Evolutionary conservation across 2,888 invertebrate species (phyloP).

Genomic region (Cancer borealis): DNA sequence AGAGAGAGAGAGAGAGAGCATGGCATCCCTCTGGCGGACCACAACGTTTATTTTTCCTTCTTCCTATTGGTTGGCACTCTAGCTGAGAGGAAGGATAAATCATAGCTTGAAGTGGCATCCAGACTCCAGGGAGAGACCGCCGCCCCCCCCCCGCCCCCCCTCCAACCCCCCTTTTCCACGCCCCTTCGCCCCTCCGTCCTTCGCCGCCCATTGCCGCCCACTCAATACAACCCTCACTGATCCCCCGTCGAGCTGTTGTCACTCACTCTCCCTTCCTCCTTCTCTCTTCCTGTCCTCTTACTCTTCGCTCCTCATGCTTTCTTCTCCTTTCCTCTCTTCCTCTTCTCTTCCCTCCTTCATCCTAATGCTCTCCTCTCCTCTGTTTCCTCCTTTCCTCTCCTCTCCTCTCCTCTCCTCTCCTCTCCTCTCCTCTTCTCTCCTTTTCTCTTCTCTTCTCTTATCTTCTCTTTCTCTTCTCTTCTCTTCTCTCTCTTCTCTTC

Average conservation of each 20-base stretch:
- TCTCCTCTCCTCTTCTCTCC: neutral
- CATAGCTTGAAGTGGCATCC: neutral
- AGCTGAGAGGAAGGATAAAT: slow-evolving; percentile 24
- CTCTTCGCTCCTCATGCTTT: too few relatives aligned
- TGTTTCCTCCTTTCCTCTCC: neutral
- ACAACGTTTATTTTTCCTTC: neutral
- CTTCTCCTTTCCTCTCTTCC: neutral
- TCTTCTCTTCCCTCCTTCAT: neutral
- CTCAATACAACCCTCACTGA: neutral
- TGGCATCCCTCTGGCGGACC: neutral
- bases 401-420: neutral
- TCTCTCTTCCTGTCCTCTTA: neutral
- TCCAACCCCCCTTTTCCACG: neutral
- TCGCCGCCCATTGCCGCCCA: neutral
- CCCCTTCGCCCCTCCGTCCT: neutral
- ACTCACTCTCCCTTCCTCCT: neutral
- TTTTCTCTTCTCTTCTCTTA: neutral
- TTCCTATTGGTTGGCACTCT: slow-evolving; percentile 15
- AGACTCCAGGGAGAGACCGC: slow-evolving; percentile 4
- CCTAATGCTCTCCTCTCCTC: neutral
- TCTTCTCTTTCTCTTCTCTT: too few relatives aligned
- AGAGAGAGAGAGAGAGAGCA: slow-evolving; percentile 24
- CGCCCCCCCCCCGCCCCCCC: neutral
- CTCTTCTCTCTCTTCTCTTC: neutral
- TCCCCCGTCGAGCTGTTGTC: slow-evolving; percentile 1